Evolutionary conservation across 2,888 invertebrate genomes (phyloP), one percentile per base, ranked within the genome.

Genomic region (Elegia similella): DNA sequence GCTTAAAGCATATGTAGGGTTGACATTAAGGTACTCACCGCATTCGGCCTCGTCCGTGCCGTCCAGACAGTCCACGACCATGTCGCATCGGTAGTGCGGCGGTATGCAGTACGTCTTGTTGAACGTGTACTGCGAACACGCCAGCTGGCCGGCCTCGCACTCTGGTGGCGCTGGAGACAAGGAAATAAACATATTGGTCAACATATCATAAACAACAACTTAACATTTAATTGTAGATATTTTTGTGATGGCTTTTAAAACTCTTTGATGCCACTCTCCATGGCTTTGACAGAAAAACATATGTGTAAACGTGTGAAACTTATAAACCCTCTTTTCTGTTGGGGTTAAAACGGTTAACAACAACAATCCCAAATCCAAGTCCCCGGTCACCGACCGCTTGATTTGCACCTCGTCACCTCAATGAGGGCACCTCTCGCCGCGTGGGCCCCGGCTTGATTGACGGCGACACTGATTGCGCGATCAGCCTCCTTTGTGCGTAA

Each of bases 81-180:
- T 97, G 92, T 98, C 98, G 92, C 98, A 98, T 85, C 96, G 95
- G 88, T 97, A 95, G 92, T 98, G 96, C 62, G 96, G 95, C 60
- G 98, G 98, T 80, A 98, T 96, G 88, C 98, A 98, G 88, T 97
- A 98, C 32, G 98, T 98, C 91, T 96, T 97, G 92, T 98, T 98
- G 94, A 97, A 98, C 72, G 96, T 95, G 92, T 98, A 98, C 89
- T 97, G 97, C 55, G 96, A 95, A 88, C 98, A 99, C 43, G 96
- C 96, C 78, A 98, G 94, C 92, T 98, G 97, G 1, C 96, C 96
- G 56, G 95, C 93, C 73, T 98, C 98, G 85, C 98, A 99, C 76
- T 98, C 98, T 32, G 98, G 98, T 56, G 98, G 97, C 59, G 98
- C 98, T 98, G 93, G 2, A 23, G 50, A 65, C 30, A 63, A n/a